Evolutionary conservation across 2,797 vertebrate genomes (phyloP).

Genomic region (Danio kyathit): DNA sequence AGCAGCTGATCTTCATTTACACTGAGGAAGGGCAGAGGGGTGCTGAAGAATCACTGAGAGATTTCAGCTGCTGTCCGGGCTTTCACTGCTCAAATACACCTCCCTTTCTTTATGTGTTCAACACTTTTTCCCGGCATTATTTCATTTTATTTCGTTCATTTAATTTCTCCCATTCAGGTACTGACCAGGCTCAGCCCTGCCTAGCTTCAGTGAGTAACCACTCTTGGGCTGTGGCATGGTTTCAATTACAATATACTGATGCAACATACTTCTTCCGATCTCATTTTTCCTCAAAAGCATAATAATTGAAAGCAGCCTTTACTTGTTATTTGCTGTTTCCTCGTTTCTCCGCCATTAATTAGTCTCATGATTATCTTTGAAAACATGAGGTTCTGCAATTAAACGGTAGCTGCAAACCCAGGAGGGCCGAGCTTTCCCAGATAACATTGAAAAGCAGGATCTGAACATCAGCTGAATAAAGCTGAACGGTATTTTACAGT

Average conservation of each 20-base stretch:
- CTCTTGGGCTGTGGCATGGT: neutral
- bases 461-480: neutral
- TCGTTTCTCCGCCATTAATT: slow-evolving; percentile 7
- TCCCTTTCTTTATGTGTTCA: too few species aligned
- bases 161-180: too few species aligned
- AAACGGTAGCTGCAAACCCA: neutral
- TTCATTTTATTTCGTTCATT: too few species aligned
- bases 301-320: neutral
- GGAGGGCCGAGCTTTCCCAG: neutral
- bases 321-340: neutral
- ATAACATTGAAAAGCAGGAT: neutral
- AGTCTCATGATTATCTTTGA: neutral
- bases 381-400: neutral
- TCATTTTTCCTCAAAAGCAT: slow-evolving; percentile 12
- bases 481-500: neutral
- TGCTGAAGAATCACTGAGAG: too few species aligned
- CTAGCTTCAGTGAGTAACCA: too few species aligned
- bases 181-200: too few species aligned
- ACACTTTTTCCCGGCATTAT: too few species aligned
- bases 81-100: too few species aligned
- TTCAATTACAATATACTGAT: slow-evolving; percentile 49
- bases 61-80: too few species aligned
- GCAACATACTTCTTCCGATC: neutral
- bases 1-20: too few species aligned
- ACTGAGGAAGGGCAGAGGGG: too few species aligned